Conservation (phyloP, 2,888 invertebrate species). For the Troglohyphantes excavatus region DNA sequence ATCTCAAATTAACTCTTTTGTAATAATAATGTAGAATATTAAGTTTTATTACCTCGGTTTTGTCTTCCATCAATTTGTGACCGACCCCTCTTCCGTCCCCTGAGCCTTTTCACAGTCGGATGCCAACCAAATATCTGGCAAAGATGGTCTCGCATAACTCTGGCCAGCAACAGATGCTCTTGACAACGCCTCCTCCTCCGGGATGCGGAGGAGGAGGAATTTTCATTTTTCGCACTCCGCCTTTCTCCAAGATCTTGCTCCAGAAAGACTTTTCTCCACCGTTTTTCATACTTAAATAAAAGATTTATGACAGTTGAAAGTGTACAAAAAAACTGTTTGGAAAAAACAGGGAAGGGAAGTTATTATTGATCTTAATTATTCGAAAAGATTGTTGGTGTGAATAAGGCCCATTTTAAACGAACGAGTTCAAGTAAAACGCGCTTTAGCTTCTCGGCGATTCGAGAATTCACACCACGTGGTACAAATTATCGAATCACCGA, state of each 20-base stretch:
- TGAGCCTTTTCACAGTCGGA: conserved; percentile 74
- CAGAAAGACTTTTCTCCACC: not conserved
- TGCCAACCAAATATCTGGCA: conserved; percentile 77
- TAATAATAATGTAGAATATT: too few species aligned
- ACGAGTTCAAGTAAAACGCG: too few species aligned
- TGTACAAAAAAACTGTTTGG: too few species aligned
- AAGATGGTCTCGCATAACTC: conserved; percentile 77
- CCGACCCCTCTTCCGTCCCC: conserved; percentile 21
- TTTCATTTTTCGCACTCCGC: conserved; percentile 61
- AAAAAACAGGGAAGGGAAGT: too few species aligned
- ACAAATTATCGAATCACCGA: too few species aligned
- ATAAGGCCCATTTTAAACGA: too few species aligned
- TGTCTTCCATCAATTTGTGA: conserved; percentile 12
- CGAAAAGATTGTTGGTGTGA: too few species aligned
- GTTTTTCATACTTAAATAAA: conserved; percentile 32
- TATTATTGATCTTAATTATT: too few species aligned
- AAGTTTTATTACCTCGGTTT: too few species aligned
- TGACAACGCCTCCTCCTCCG: conserved; percentile 60
- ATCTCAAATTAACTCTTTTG: too few species aligned
- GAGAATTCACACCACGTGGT: too few species aligned
- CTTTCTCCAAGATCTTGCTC: not conserved
- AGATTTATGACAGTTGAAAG: not conserved
- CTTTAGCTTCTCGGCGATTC: too few species aligned
- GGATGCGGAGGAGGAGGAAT: conserved; percentile 24
- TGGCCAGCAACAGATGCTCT: conserved; percentile 75